Evolutionary conservation across 1,140 invertebrate genomes (phyloP).

Genomic region (Magallana ariakensis): DNA sequence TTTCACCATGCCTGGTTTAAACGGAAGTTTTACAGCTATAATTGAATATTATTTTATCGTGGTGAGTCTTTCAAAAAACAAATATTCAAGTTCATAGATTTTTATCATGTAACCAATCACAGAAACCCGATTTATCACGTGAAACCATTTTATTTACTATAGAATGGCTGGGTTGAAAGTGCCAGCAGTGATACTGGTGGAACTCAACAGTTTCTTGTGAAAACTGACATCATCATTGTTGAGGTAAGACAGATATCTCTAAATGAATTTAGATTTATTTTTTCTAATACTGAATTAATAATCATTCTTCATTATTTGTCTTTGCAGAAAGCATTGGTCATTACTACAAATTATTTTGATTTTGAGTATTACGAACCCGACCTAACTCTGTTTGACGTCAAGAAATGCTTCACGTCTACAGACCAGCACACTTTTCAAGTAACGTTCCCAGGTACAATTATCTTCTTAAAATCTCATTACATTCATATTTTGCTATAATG

Average conservation of each 20-base stretch:
- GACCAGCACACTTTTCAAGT: constrained; percentile 62
- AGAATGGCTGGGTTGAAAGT: constrained; percentile 50
- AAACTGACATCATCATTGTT: constrained; percentile 50
- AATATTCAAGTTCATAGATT: no score
- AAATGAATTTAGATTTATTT: neutral
- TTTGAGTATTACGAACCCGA: constrained; percentile 60
- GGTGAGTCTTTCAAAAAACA: constrained; percentile 48
- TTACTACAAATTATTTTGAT: constrained; percentile 63
- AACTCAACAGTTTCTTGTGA: constrained; percentile 34
- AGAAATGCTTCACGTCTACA: constrained; percentile 58
- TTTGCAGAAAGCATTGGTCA: constrained; percentile 57
- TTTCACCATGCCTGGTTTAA: constrained; percentile 53
- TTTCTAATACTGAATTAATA: neutral
- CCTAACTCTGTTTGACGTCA: constrained; percentile 58
- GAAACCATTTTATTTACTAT: no score
- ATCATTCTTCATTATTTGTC: neutral
- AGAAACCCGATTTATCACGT: no score
- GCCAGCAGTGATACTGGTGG: constrained; percentile 13
- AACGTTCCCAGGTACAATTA: constrained; percentile 60
- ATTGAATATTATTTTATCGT: constrained; percentile 63
- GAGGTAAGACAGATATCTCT: constrained; percentile 36
- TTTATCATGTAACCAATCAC: no score
- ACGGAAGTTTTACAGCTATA: constrained; percentile 51
- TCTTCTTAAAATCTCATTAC: no score
- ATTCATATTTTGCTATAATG: no score